Base-by-base conservation (phyloP, 2,888 invertebrate species). In the Crocallis elinguaria region DNA sequence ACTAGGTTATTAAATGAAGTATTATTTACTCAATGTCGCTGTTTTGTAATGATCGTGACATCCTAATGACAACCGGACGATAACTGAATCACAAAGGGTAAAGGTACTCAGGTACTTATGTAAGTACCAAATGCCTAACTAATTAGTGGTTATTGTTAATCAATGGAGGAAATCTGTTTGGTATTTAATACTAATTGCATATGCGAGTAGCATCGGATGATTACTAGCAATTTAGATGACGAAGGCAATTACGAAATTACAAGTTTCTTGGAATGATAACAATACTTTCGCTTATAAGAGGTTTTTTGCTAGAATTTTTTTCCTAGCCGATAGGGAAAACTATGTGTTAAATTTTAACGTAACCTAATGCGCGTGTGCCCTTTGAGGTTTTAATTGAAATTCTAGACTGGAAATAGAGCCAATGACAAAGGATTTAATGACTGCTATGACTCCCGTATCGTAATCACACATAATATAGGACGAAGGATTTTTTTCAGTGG, bases 161-260 rank as follows among this genome's bases (percentile, higher is more conserved):
- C 57, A 39, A 43, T 45, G 13, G 19, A 58, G 56, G 51, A 60
- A 60, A 57, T 57, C 49, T 41, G 38, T 49, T 49, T 25, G 7
- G 7, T 7, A 25, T 25, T n/a, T 25, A 25, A 25, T n/a, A 25
- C 25, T 9, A 51, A 56, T 51, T 51, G 27, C 23, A 45, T 35
- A 21, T n/a, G n/a, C n/a, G n/a, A n/a, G n/a, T 13, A 39, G n/a
- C 39, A 37, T 49, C n/a, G 12, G 11, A 42, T 56, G 32, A 50
- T 56, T 50, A 52, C 25, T 16, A 30, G 45, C 32, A 45, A 51
- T 51, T 42, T 42, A 16, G 50, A 45, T 57, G 48, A 53, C 49
- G 50, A 55, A 49, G 55, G 32, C 50, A 51, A 64, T 64, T 60
- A 52, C 35, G 37, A 51, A 56, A 60, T 62, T 44, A 56, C 54